Conservation (phyloP, 2,888 invertebrate genomes). For the Minunthozetes semirufus region DNA sequence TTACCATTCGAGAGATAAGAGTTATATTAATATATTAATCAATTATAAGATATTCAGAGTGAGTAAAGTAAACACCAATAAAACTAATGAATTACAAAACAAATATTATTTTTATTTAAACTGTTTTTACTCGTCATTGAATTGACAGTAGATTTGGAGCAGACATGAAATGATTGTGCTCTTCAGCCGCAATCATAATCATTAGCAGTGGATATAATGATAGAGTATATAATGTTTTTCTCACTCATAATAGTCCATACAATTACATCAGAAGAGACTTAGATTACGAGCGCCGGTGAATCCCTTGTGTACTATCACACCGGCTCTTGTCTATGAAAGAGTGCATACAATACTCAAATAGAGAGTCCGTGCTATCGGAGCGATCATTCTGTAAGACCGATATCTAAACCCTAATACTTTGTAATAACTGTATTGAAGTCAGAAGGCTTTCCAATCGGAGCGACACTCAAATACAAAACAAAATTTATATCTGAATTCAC, state of each 20-base stretch:
- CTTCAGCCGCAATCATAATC: conserved; percentile 33
- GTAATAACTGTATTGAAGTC: conserved; percentile 30
- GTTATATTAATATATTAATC: not conserved
- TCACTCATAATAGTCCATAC: conserved; percentile 32
- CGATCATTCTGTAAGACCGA: conserved; percentile 20
- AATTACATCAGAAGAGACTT: conserved; percentile 32
- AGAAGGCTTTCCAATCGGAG: conserved; percentile 12
- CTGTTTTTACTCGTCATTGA: conserved; percentile 4
- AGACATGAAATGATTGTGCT: not conserved
- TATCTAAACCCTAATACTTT: conserved; percentile 31
- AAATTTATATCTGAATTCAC: not conserved
- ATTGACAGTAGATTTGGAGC: not conserved
- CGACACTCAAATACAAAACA: not conserved
- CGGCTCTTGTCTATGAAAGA: not conserved
- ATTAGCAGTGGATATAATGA: conserved; percentile 37
- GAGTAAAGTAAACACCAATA: conserved; percentile 10
- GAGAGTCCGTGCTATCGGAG: not conserved
- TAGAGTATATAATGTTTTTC: conserved; percentile 26
- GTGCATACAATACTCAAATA: not conserved
- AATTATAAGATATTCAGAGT: conserved; percentile 5
- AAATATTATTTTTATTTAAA: conserved; percentile 29
- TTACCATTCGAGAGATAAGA: not conserved
- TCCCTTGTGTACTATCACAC: conserved; percentile 31
- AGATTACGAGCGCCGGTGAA: conserved; percentile 29
- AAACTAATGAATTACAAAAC: conserved; percentile 25